Conservation (phyloP, 2,888 invertebrate species). For the Epirrita christyi region DNA sequence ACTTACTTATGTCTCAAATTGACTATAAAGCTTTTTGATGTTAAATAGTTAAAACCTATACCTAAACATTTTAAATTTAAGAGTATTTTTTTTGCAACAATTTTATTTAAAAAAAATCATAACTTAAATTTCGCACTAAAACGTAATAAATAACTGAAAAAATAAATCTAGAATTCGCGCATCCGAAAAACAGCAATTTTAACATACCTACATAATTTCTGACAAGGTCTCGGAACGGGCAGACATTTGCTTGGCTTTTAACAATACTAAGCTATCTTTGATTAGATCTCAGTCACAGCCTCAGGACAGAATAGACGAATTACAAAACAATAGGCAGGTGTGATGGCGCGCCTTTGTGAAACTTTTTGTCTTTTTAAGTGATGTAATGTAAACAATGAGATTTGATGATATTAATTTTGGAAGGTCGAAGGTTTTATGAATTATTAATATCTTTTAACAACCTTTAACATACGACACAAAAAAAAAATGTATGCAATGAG, state of each 20-base stretch:
- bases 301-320: constrained; percentile 35
- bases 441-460: not conserved
- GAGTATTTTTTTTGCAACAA: too few relatives aligned
- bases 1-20: too few relatives aligned
- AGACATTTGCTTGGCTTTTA: constrained; percentile 32
- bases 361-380: constrained; percentile 29
- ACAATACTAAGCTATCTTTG: constrained; percentile 39
- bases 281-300: constrained; percentile 37
- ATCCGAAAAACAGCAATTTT: constrained; percentile 1
- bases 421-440: not conserved
- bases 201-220: constrained; percentile 5
- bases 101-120: too few relatives aligned
- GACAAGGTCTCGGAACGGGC: constrained; percentile 28
- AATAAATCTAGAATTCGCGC: too few relatives aligned
- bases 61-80: too few relatives aligned
- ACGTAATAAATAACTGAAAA: too few relatives aligned
- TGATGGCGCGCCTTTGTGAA: constrained; percentile 31
- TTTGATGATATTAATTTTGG: not conserved
- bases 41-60: too few relatives aligned
- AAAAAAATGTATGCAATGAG: too few relatives aligned
- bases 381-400: constrained; percentile 25
- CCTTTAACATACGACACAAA: too few relatives aligned
- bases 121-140: too few relatives aligned
- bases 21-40: too few relatives aligned
- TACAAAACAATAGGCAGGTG: constrained; percentile 39